phyloP scores from a whole-genome alignment of 2,888 invertebrate genomes.

The Germaria angustata region DNA sequence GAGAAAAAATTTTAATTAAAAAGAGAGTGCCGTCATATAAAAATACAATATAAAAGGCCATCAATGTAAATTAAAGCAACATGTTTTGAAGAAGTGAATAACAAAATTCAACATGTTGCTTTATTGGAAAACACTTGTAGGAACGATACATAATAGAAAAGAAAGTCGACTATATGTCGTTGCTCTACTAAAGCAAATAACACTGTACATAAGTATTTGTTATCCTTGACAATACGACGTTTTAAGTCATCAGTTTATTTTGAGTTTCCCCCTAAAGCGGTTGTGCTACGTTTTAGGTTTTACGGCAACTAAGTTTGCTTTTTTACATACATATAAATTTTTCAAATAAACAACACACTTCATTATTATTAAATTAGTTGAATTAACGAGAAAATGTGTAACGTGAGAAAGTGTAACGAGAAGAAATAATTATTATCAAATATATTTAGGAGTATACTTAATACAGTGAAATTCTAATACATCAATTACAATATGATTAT shows the following conservation, averaged over 20 bases:
- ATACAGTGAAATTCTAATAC: neutral
- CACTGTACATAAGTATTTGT: neutral
- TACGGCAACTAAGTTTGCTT: neutral
- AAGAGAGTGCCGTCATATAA: neutral
- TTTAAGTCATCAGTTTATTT: constrained; percentile 56
- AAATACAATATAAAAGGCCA: neutral
- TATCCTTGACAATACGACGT: constrained; percentile 32
- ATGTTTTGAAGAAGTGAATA: constrained; percentile 23
- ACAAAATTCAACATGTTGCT: constrained; percentile 41
- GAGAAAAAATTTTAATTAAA: neutral
- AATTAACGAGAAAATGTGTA: neutral
- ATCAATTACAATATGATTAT: no score
- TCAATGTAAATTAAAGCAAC: constrained; percentile 1
- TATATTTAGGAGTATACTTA: no score
- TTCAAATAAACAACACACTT: neutral
- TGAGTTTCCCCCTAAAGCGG: constrained; percentile 54
- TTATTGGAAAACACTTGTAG: neutral
- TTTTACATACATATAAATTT: neutral
- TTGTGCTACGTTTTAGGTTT: constrained; percentile 39
- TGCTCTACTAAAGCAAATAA: neutral
- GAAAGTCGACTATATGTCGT: neutral
- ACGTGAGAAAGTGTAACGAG: neutral
- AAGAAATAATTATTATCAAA: neutral
- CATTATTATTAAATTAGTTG: neutral
- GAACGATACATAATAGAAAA: neutral